Conservation (phyloP, 2,113 vertebrate genomes). For the Echinops telfairi region DNA sequence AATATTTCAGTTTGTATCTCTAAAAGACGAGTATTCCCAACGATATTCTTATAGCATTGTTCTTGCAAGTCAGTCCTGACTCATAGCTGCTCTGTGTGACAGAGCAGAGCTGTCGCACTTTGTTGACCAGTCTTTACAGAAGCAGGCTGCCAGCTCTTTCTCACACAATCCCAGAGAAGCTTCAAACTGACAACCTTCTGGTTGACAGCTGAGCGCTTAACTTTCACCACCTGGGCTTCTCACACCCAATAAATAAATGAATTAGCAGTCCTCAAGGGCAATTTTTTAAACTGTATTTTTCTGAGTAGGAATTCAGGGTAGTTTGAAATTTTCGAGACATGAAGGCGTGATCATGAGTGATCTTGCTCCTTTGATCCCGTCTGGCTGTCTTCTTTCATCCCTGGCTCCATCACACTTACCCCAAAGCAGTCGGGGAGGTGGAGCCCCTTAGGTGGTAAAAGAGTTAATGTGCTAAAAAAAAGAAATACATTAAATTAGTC, state of each 20-base stretch:
- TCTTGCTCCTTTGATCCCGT: neutral
- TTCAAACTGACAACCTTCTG: neutral
- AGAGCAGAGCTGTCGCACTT: neutral
- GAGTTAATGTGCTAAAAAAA: neutral
- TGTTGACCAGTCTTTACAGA: neutral
- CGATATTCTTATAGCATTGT: neutral
- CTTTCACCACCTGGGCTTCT: neutral
- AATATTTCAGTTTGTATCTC: neutral
- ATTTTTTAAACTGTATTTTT: conserved; percentile 30
- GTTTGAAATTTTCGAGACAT: conserved; percentile 21
- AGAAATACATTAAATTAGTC: too few species aligned
- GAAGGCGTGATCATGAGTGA: neutral
- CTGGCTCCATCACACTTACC: neutral
- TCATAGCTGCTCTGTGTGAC: neutral
- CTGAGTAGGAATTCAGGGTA: neutral
- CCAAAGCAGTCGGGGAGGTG: neutral
- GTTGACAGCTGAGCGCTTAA: neutral
- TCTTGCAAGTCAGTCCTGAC: neutral
- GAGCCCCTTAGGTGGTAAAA: neutral
- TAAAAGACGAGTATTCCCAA: neutral
- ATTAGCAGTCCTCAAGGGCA: neutral
- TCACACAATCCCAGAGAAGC: neutral
- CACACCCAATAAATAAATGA: neutral
- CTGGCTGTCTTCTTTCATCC: neutral
- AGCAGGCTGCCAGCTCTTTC: neutral